Base-by-base conservation (phyloP, 2,888 invertebrate species). In the Elgonia sp. region DNA sequence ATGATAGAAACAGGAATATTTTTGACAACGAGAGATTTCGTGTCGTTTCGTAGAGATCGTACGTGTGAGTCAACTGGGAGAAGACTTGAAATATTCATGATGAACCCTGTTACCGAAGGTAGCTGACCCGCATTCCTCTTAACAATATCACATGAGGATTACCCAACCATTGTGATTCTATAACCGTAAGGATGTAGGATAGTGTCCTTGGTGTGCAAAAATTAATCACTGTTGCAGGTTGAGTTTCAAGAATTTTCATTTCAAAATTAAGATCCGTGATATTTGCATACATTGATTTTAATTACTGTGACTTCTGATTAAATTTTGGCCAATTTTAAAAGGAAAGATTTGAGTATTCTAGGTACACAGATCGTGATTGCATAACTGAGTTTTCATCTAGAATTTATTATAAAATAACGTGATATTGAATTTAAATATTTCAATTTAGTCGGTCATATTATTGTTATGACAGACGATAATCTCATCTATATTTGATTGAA, bases 41-140 rank as follows among this genome's bases (percentile, higher is more conserved):
- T n/a, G n/a, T n/a, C n/a, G 29, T 60, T 60, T 21, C 20, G 14
- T 50, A 16, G 50, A 9, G 50, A 14, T 50, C 16, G 18, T 14
- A 55, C 20, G 20, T 14, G 20, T 18, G 20, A 55, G 20, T 55
- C 63, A 39, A 8, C 39, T 0, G 16, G 29, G 18, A 42, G 42
- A 12, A 8, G 57, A 72, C 53, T 87, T 93, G 90, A 93, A 93
- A 93, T 93, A 93, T 93, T 93, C 93, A 93, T 93, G 90, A 86
- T 89, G 77, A 88, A 89, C 88, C 84, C 82, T 88, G 73, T n/a
- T n/a, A n/a, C n/a, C n/a, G n/a, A n/a, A n/a, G n/a, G 89, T 73
- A 50, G 76, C 57, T 88, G 90, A 85, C 81, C 82, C 60, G 72
- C 50, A 82, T 73, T 65, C 67, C 57, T 81, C 46, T 76, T 65